Conservation (phyloP, 2,888 invertebrate species). For the Argynnis bischoffii region DNA sequence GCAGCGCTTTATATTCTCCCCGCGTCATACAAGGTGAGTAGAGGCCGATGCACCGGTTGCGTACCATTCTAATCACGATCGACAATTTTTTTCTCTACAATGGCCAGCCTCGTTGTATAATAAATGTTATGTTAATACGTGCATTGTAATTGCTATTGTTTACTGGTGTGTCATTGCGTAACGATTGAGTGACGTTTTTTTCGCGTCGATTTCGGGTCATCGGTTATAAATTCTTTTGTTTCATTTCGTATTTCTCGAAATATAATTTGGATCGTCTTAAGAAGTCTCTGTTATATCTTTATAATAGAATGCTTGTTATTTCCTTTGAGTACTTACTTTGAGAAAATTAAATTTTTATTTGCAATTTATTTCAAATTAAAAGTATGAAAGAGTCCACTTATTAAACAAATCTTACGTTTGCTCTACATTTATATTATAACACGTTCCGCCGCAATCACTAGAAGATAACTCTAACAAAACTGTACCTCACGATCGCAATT, state of each 20-base stretch:
- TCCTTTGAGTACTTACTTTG: no score
- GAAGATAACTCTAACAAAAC: slow-evolving; percentile 16
- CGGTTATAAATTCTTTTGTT: slow-evolving; percentile 24
- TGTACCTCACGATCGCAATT: slow-evolving; percentile 16
- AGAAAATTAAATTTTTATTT: no score
- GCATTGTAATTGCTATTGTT: slow-evolving; percentile 59
- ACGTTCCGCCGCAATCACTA: slow-evolving; percentile 13
- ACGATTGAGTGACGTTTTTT: slow-evolving; percentile 45
- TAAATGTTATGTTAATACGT: slow-evolving; percentile 64
- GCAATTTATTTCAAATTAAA: no score
- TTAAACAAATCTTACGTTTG: background rate
- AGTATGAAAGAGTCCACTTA: background rate
- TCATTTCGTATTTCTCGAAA: background rate
- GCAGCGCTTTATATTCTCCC: slow-evolving; percentile 59
- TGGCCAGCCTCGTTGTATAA: slow-evolving; percentile 51
- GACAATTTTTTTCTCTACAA: slow-evolving; percentile 52
- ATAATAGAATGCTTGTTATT: no score
- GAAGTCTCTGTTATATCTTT: no score
- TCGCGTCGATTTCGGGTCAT: slow-evolving; percentile 38
- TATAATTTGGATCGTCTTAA: background rate
- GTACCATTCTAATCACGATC: slow-evolving; percentile 63
- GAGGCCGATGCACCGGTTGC: slow-evolving; percentile 69
- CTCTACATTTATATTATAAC: background rate
- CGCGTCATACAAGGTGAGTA: slow-evolving; percentile 71
- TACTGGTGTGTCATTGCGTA: slow-evolving; percentile 62